Evolutionary conservation across 2,888 invertebrate species (phyloP), one percentile per base, ranked within the genome.

Genomic region (Labia minor): DNA sequence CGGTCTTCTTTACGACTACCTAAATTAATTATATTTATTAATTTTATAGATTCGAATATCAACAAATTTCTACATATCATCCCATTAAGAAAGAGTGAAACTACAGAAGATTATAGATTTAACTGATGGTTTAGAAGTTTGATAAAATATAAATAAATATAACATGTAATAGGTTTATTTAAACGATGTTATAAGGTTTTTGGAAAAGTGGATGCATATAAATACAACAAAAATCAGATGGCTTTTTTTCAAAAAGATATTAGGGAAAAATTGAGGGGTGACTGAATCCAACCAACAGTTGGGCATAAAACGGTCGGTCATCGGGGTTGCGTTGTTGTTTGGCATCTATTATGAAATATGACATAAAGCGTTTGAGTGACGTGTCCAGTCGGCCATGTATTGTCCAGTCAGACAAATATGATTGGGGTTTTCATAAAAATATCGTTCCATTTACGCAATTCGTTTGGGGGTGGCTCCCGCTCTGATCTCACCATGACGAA

Each of bases 321-420:
- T 49, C 49, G n/a, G 49, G 49, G 49, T 49, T 14, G 49, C n/a
- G 6, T 49, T 49, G 49, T 49, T 49, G 49, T 49, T 49, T 49
- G 49, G 6, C 4, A 16, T 49, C 49, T 49, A 49, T 49, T 49
- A 49, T 49, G 49, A 49, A 49, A 49, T 49, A 49, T 49, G 49
- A 16, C 49, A 49, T 49, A 16, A 16, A 49, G 16, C 49, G 49
- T 49, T 49, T 49, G 49, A 49, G 49, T 49, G 49, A 49, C 49
- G 49, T 49, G 49, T n/a, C 49, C 49, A 49, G 49, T 49, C n/a
- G 49, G 3, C 49, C 49, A 49, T 49, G 49, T 49, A 49, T 49
- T 49, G 49, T 49, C 49, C 49, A 49, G n/a, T 49, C 49, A 49
- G 49, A 49, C 49, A 49, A 49, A 49, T 49, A 49, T 49, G 49